Conservation (phyloP, 2,888 invertebrate genomes). For the Erebia epiphron region DNA sequence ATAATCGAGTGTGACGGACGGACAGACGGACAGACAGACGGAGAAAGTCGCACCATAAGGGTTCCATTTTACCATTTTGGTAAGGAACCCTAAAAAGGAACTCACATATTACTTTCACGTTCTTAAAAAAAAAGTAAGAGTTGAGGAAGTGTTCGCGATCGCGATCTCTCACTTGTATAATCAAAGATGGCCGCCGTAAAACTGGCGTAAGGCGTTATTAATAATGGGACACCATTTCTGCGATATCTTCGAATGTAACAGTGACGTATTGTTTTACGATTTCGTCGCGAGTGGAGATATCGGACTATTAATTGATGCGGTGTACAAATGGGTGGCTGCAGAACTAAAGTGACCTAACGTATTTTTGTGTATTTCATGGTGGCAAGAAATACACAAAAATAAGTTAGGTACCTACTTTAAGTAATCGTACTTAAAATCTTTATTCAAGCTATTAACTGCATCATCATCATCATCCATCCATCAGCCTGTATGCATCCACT, state of each 20-base stretch:
- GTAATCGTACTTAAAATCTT: too few species aligned
- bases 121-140: slow-evolving; percentile 25
- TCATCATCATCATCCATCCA: too few species aligned
- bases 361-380: too few species aligned
- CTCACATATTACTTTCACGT: background rate
- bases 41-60: too few species aligned
- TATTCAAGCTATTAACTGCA: too few species aligned
- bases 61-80: too few species aligned
- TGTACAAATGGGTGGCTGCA: slow-evolving; percentile 30
- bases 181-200: slow-evolving; percentile 48
- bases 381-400: too few species aligned
- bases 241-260: slow-evolving; percentile 38
- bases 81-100: too few species aligned
- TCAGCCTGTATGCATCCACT: too few species aligned
- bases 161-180: slow-evolving; percentile 41
- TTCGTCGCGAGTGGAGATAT: slow-evolving; percentile 35
- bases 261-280: slow-evolving; percentile 40
- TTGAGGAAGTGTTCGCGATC: slow-evolving; percentile 56
- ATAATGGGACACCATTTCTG: slow-evolving; percentile 51
- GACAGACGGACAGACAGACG: too few species aligned
- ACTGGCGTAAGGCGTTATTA: slow-evolving; percentile 54
- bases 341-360: slow-evolving; percentile 7
- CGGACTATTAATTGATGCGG: slow-evolving; percentile 38
- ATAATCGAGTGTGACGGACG: too few species aligned
- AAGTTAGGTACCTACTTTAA: too few species aligned